Base-by-base conservation (phyloP, 2,797 vertebrate species). In the Chrysocyon brachyurus region DNA sequence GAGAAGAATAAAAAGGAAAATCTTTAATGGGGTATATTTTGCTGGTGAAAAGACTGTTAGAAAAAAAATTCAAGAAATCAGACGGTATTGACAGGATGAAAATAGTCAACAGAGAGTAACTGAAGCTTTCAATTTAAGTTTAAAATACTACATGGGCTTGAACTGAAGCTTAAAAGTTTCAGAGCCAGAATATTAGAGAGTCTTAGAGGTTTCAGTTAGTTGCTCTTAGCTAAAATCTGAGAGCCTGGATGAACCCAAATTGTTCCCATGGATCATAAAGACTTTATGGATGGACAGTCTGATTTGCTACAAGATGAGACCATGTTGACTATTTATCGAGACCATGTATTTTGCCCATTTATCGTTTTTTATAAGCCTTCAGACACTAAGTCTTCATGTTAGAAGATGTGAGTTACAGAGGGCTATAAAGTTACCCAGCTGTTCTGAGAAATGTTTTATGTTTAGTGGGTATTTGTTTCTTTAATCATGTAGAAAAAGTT, bases 361-460 rank as follows among this genome's bases (percentile, higher is more conserved):
- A 31, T 10, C 10, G 0, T 93, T 96, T 95, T 92, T 72, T 57
- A 49, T 96, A 75, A 96, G 15, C 95, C 79, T 92, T 87, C 15
- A 66, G 12, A 36, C 81, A 7, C 24, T 90, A 96, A 94, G 92
- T 93, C 97, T 97, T 64, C 16, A 36, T 78, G 6, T 49, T 96
- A 97, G 97, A 97, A 96, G 31, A 77, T 81, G 5, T 75, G 40
- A 59, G 1, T 97, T 70, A 96, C 49, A 78, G 90, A 96, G n/a
- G n/a, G 24, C 72, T 96, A 61, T 97, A 97, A 97, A 95, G 52
- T 78, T 95, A 91, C 88, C 94, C 79, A 31, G 24, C 68, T 97
- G 59, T 52, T 97, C 31, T 40, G 36, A 97, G 88, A 96, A 97
- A 90, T 59, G 54, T 12, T 19, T 3, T 96, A 77, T 96, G 94